Percentiles rank a stretch among this genome's conserved stretches.
Evolutionary conservation across 2,113 vertebrate genomes (phyloP).

Genomic region (Ammospiza caudacuta): DNA sequence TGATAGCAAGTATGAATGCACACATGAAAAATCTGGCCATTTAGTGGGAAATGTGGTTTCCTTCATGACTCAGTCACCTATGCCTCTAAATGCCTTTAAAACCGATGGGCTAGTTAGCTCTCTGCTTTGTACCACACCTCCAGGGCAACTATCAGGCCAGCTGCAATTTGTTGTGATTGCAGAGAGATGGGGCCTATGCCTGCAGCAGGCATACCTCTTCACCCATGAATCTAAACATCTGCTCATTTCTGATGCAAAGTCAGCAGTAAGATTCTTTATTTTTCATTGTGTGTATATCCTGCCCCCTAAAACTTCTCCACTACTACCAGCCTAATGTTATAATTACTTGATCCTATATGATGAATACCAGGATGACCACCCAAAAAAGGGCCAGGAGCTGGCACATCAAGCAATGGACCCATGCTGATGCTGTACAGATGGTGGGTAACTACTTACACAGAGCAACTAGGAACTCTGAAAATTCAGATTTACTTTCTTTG

Average conservation of each 20-base stretch:
- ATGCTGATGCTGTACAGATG: fast-evolving
- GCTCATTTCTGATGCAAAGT: neutral
- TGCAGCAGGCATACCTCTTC: neutral
- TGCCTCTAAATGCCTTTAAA: neutral
- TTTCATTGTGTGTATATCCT: neutral
- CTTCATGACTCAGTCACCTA: neutral
- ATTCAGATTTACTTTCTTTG: neutral
- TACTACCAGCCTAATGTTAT: neutral
- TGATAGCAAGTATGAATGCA: neutral
- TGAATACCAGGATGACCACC: neutral
- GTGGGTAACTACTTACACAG: neutral
- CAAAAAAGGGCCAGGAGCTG: neutral
- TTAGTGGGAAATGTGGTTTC: neutral
- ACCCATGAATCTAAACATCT: neutral
- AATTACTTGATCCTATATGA: neutral
- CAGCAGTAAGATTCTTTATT: neutral
- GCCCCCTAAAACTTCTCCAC: neutral
- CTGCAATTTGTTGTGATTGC: neutral
- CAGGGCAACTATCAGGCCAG: neutral
- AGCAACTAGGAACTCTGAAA: neutral
- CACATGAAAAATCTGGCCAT: neutral
- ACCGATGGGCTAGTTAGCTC: neutral
- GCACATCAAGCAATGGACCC: neutral
- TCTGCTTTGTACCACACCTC: neutral
- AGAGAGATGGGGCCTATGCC: neutral